A percentile compares a stretch with the other conserved stretches of the same genome.
Evolutionary conservation across 1,140 invertebrate species (phyloP).

Genomic region (Papilio xuthus): DNA sequence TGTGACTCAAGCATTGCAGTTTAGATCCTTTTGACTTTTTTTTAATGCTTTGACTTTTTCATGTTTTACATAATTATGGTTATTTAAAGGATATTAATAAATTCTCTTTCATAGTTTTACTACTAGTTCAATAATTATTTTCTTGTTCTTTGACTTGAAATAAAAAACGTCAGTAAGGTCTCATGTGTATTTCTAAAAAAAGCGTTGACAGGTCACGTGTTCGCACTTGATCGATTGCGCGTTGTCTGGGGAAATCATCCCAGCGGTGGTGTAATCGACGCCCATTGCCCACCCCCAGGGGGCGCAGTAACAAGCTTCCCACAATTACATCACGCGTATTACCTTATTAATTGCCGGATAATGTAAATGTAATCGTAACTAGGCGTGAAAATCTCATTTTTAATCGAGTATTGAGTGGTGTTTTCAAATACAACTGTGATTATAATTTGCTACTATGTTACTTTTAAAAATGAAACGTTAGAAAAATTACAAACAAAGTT

Average conservation of each 20-base stretch:
- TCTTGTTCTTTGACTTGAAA: not conserved
- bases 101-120: too few species aligned
- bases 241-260: conserved; percentile 32
- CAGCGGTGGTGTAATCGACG: conserved; percentile 22
- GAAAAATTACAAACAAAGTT: too few species aligned
- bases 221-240: conserved; percentile 27
- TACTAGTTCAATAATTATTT: not conserved
- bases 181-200: not conserved
- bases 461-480: too few species aligned
- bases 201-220: conserved; percentile 32
- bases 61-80: too few species aligned
- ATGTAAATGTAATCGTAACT: conserved; percentile 13
- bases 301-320: conserved; percentile 25
- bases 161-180: not conserved
- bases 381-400: not conserved
- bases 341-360: conserved; percentile 37
- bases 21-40: too few species aligned
- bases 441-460: too few species aligned
- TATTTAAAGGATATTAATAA: too few species aligned
- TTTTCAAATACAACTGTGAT: too few species aligned
- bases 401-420: not conserved
- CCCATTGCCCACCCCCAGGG: not conserved
- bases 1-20: not conserved
- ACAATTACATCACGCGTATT: conserved; percentile 32
- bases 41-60: too few species aligned